Conservation (phyloP, 1,140 invertebrate species). For the Brachionus rubens region DNA sequence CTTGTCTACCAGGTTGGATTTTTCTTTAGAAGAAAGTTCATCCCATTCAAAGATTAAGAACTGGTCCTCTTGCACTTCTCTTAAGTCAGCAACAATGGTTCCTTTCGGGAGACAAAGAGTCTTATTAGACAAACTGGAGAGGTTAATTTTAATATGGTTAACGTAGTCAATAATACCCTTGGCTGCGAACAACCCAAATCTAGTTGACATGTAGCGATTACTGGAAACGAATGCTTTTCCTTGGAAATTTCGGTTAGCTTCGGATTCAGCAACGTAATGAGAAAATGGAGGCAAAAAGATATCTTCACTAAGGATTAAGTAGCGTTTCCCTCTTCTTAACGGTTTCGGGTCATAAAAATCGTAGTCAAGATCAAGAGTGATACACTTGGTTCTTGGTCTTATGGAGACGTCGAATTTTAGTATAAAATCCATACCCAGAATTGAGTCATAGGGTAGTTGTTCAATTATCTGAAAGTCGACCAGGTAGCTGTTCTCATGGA, state of each 20-base stretch:
- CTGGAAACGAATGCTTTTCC: background rate
- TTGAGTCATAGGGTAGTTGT: background rate
- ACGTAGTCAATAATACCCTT: background rate
- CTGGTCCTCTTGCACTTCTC: background rate
- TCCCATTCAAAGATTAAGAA: background rate
- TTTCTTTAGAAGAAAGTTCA: background rate
- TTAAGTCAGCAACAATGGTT: background rate
- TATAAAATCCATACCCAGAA: slow-evolving; percentile 24
- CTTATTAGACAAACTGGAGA: background rate
- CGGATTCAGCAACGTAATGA: background rate
- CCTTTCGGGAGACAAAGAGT: background rate
- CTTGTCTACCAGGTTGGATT: no score
- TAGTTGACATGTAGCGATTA: background rate
- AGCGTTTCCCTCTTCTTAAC: background rate
- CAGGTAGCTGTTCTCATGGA: background rate
- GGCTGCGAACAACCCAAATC: background rate
- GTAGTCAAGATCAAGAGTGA: background rate
- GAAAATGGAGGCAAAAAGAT: background rate
- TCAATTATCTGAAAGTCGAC: background rate
- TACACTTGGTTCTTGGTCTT: background rate
- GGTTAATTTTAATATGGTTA: background rate
- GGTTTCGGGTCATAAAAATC: background rate
- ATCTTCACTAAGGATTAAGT: background rate
- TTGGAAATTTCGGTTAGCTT: background rate
- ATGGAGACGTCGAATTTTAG: slow-evolving; percentile 5